phyloP scores from a whole-genome alignment of 2,797 vertebrate species.

The Atherinosoma microstoma region DNA sequence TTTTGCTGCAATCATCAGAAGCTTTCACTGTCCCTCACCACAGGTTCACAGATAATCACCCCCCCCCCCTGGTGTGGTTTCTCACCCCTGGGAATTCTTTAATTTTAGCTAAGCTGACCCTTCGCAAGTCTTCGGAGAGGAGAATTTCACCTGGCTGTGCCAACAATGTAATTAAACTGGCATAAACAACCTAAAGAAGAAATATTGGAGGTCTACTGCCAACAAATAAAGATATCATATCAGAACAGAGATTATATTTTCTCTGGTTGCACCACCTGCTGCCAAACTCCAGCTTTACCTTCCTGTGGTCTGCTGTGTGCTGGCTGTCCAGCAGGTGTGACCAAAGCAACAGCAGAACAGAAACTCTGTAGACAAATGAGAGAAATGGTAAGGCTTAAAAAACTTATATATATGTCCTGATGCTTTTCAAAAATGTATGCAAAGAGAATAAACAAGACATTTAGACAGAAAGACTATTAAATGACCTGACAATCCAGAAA shows the following conservation, averaged over 20 bases:
- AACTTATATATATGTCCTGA: background rate
- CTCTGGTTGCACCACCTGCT: constrained; percentile 12
- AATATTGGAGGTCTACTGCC: background rate
- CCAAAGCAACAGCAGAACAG: constrained; percentile 85
- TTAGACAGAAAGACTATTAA: background rate
- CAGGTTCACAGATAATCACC: constrained; percentile 53
- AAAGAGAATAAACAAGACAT: background rate
- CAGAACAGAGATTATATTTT: background rate
- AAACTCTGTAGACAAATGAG: constrained; percentile 78
- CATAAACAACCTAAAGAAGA: constrained; percentile 11
- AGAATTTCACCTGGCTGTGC: constrained; percentile 15
- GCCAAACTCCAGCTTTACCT: constrained; percentile 84
- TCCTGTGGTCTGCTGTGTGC: constrained; percentile 87
- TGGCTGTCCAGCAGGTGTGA: constrained; percentile 85
- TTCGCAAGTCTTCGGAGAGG: constrained; percentile 25
- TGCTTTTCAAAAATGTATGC: constrained; percentile 1
- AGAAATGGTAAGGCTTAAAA: background rate
- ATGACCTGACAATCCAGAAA: constrained; percentile 72
- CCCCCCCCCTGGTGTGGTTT: constrained; percentile 33
- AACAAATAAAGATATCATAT: constrained; percentile 24
- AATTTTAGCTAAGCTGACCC: constrained; percentile 4
- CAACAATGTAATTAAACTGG: constrained; percentile 19
- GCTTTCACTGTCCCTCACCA: constrained; percentile 34
- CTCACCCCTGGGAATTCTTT: constrained; percentile 11
- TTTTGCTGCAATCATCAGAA: constrained; percentile 37